These are phyloP conservation scores for Heliconius eleuchia DNA, from an alignment of 1,140 invertebrate genomes.

Conservation along the genomic window DNA sequence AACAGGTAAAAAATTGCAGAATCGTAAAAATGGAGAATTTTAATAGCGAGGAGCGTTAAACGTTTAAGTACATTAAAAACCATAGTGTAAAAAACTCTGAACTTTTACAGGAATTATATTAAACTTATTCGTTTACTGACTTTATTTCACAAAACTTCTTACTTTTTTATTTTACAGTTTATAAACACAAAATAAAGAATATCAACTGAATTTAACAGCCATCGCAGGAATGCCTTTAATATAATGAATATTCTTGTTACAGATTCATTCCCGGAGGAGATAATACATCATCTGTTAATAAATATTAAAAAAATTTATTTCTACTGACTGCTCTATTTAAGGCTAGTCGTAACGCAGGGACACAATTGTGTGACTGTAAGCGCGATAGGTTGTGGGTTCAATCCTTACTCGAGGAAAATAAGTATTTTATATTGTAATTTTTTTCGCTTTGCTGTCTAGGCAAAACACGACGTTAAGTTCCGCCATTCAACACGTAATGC, in stretches of 20 bases:
- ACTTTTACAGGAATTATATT: constrained; percentile 13
- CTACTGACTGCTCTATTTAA: too few species aligned
- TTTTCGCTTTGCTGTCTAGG: too few species aligned
- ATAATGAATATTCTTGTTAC: background rate
- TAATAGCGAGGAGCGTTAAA: constrained; percentile 34
- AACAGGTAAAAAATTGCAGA: background rate
- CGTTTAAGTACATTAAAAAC: constrained; percentile 29
- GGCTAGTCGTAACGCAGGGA: too few species aligned
- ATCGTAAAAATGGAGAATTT: constrained; percentile 43
- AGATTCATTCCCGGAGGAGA: background rate
- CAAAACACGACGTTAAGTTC: too few species aligned
- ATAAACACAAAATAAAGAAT: background rate
- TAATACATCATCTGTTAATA: background rate
- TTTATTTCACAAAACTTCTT: background rate
- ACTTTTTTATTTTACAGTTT: background rate
- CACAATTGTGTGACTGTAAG: too few species aligned
- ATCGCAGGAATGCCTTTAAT: background rate
- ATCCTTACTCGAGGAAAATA: too few species aligned
- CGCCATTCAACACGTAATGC: too few species aligned
- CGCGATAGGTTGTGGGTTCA: too few species aligned
- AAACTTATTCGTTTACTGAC: background rate
- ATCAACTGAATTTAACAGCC: background rate
- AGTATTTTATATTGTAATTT: too few species aligned
- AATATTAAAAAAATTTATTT: too few species aligned
- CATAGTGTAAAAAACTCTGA: constrained; percentile 21